A percentile compares a stretch with the other conserved stretches of the same genome.
These are phyloP conservation scores for Erebia ligea DNA, from an alignment of 2,888 invertebrate species.

Conservation along the genomic window DNA sequence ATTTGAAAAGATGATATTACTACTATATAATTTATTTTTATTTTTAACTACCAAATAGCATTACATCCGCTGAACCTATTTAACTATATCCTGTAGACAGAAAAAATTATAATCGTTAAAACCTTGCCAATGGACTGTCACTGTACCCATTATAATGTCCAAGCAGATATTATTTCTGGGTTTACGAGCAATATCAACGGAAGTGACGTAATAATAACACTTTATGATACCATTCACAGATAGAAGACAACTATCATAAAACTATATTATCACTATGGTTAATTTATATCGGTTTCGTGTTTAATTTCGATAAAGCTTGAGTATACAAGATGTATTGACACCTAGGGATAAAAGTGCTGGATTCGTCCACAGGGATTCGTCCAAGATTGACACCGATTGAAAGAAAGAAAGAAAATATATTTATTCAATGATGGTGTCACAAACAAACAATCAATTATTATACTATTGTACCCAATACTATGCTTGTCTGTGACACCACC, in stretches of 20 bases:
- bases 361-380: no score
- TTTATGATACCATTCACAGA: constrained; percentile 10
- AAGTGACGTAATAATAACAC: constrained; percentile 1
- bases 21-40: no score
- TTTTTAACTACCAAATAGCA: no score
- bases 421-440: no score
- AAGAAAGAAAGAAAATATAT: no score
- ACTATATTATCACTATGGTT: constrained; percentile 3
- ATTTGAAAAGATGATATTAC: no score
- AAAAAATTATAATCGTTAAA: background rate
- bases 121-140: background rate
- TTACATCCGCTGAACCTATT: no score
- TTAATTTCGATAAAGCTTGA: background rate
- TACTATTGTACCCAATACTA: no score
- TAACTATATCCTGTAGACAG: background rate
- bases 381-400: no score
- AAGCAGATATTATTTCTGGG: background rate
- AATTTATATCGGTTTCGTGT: background rate
- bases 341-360: no score
- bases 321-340: background rate
- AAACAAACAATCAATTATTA: no score
- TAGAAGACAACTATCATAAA: background rate
- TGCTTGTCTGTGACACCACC: no score
- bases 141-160: constrained; percentile 6
- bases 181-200: constrained; percentile 8